Percentiles rank a stretch among this genome's conserved stretches.
Conservation (phyloP, 1,140 invertebrate genomes). For the Drosophila chauvacae region DNA sequence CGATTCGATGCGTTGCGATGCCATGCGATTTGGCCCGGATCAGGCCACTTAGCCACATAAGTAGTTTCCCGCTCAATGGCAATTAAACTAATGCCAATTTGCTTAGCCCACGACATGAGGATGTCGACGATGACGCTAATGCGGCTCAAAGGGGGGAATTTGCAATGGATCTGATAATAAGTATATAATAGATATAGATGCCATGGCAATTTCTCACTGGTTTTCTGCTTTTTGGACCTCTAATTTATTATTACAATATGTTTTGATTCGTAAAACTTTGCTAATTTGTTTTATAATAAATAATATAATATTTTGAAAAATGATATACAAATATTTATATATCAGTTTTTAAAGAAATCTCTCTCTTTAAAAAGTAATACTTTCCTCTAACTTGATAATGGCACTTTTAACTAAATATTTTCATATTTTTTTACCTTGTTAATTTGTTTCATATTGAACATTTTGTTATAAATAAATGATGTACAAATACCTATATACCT, state of each 20-base stretch:
- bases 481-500: conserved; percentile 20
- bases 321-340: too few species aligned
- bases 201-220: neutral
- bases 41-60: conserved; percentile 27
- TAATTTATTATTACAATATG: too few species aligned
- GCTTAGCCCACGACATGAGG: conserved; percentile 26
- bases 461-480: neutral
- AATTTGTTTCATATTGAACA: neutral
- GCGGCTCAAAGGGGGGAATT: conserved; percentile 1
- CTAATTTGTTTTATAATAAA: too few species aligned
- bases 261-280: too few species aligned
- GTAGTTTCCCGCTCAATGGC: conserved; percentile 47
- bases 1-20: conserved; percentile 4
- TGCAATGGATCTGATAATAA: conserved; percentile 7
- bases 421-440: too few species aligned
- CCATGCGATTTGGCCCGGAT: conserved; percentile 3
- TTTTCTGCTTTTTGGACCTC: too few species aligned
- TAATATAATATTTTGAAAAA: too few species aligned
- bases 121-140: conserved; percentile 16
- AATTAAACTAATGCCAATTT: conserved; percentile 78
- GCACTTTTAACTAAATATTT: too few species aligned
- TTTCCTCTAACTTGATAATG: too few species aligned
- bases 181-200: neutral
- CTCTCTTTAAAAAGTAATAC: too few species aligned
- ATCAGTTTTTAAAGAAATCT: too few species aligned